Base-by-base conservation (phyloP, 2,113 vertebrate genomes). In the Tamias sibiricus region DNA sequence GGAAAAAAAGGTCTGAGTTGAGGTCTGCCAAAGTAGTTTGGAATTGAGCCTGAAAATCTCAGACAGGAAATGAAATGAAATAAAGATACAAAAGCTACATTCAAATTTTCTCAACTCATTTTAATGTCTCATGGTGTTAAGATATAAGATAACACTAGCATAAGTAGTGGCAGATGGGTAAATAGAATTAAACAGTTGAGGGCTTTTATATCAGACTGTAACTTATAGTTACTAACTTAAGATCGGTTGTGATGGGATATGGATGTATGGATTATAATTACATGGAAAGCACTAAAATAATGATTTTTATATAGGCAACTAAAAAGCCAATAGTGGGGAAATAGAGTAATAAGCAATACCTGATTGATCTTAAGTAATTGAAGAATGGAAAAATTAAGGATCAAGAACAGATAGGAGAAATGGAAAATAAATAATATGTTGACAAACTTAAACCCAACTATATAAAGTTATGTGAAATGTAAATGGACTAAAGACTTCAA, bases 1-100 rank as follows among this genome's bases (percentile, higher is more conserved):
- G 16, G 64, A 28, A 24, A 75, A 81, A 79, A 42, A 85, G 54
- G 32, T 86, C 49, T 42, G 57, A 88, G 44, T 80, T 92, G 75
- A 94, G 80, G 11, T 72, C 57, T 80, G 86, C 81, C 42, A 91
- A 57, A 64, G 4, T 35, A 19, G 40, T 74, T 82, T 93, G 74
- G 69, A 91, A 91, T 40, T 93, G 30, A 95, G 14, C 72, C 79
- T 85, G 40, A 52, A 81, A 97, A 59, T 62, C 75, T 44, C 76
- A 95, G 62, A 77, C 42, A 92, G 28, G 37, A 90, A 92, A 94
- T 42, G 16, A 89, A 86, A 30, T 71, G 62, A 94, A 37, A 94
- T 47, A 66, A 89, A 12, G 52, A 76, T n/a, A 37, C 44, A 82
- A 95, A 95, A 88, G 40, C 28, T 90, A 47, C 62, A 49, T 92